These are phyloP conservation scores for Epirrhoe tristata DNA, from an alignment of 2,888 invertebrate species.

Conservation along the genomic window DNA sequence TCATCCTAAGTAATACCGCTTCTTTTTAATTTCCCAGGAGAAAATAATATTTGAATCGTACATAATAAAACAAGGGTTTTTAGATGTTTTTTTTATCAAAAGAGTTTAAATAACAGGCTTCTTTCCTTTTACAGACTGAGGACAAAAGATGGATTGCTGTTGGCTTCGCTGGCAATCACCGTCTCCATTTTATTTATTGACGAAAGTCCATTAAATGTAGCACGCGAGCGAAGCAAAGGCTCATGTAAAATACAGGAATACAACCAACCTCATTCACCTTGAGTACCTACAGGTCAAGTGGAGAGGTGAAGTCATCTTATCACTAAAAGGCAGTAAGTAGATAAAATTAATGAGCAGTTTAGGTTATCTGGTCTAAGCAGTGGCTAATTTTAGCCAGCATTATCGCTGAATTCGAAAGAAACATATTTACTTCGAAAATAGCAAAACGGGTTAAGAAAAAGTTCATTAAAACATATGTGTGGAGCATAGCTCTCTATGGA, in stretches of 20 bases:
- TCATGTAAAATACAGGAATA: slow-evolving; percentile 1
- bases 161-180: background rate
- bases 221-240: too few species aligned
- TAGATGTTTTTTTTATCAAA: background rate
- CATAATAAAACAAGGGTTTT: background rate
- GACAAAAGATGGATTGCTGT: background rate
- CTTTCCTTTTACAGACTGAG: background rate
- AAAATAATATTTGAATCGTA: background rate
- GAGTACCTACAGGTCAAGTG: slow-evolving; percentile 31
- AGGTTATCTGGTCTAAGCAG: slow-evolving; percentile 31
- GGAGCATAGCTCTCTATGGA: too few species aligned
- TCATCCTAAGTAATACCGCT: slow-evolving; percentile 1
- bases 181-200: background rate
- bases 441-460: too few species aligned
- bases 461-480: too few species aligned
- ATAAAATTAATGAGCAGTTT: slow-evolving; percentile 33
- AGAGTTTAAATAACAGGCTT: background rate
- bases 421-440: too few species aligned
- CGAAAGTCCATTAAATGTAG: background rate
- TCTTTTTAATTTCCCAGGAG: slow-evolving; percentile 21
- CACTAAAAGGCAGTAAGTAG: slow-evolving; percentile 27
- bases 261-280: slow-evolving; percentile 29
- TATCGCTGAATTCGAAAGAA: slow-evolving; percentile 17
- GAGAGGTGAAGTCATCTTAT: slow-evolving; percentile 35
- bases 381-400: slow-evolving; percentile 27